Base-by-base conservation (phyloP, 1,140 invertebrate species). In the Cyphomyrmex costatus region DNA sequence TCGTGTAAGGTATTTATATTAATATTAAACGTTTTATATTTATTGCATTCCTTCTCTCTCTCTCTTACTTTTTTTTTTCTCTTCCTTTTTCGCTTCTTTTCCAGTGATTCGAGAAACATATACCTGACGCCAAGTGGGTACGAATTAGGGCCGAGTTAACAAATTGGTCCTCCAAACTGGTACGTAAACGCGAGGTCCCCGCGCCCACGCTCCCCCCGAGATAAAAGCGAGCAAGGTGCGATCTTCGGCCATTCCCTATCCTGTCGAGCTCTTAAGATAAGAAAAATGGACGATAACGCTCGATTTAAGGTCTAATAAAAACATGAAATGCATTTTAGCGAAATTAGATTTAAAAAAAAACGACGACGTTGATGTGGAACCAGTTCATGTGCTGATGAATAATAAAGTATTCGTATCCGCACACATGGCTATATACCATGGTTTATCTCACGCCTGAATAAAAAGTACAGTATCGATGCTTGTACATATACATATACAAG, bases 141-240 rank as follows among this genome's bases (percentile, higher is more conserved):
- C 88, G 82, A 80, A 89, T 89, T 86, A 88, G 83, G 86, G 77
- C 63, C 88, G 60, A 82, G 82, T 91, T 88, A 89, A 89, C 88
- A 91, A 91, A 91, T 89, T 88, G 90, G 74, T 89, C 88, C 58
- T 85, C 79, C 74, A 58, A 46, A 56, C 51, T 79, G 49, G 53
- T 30, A 77, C 82, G 61, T 49, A 87, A 85, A 85, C 63, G 68
- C 61, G 49, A 66, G 66, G 33, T 33, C 70, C 30, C 68, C 68
- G 68, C 79, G 79, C 79, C 68, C 68, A 73, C 79, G 53, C 36
- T 30, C 24, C n/a, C 51, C 8, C 46, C 53, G 27, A 83, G 79
- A 83, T 83, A 83, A 83, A 46, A 33, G n/a, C 79, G 51, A 83
- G 79, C 79, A 83, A 74, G 79, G 68, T 83, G 79, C 79, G 68